A percentile compares a stretch with the other conserved stretches of the same genome.
Evolutionary conservation across 2,113 vertebrate genomes (phyloP).

Genomic region (Odobenus rosmarus): DNA sequence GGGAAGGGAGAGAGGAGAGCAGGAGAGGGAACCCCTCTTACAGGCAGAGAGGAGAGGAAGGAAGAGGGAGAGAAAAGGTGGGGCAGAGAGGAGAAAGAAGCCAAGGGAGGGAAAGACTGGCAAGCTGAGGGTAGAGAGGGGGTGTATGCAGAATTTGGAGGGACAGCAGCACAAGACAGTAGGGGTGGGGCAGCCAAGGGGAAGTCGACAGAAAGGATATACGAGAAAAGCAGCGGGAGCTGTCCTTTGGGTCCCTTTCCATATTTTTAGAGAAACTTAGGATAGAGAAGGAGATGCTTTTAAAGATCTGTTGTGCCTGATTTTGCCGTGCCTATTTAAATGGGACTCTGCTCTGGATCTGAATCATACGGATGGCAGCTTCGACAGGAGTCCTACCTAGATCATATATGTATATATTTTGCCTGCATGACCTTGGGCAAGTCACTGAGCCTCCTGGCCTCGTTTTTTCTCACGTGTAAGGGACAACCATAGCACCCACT

Average conservation of each 20-base stretch:
- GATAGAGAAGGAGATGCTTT: neutral
- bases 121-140: neutral
- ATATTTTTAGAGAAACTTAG: neutral
- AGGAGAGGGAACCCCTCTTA: neutral
- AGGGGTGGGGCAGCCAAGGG: neutral
- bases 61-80: neutral
- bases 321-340: neutral
- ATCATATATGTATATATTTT: fast-evolving
- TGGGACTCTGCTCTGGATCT: neutral
- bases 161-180: neutral
- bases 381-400: neutral
- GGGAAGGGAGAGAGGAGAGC: neutral
- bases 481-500: neutral
- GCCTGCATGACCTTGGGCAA: neutral
- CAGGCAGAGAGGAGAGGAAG: too few species aligned
- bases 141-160: neutral
- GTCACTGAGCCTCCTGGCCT: neutral
- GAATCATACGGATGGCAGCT: neutral
- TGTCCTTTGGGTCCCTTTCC: neutral
- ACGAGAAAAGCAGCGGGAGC: neutral
- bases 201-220: neutral
- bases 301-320: neutral
- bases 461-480: neutral
- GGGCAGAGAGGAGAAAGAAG: neutral
- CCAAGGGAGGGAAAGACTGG: neutral